A percentile compares a stretch with the other conserved stretches of the same genome.
phyloP scores from a whole-genome alignment of 2,797 vertebrate genomes.

The Cetoscarus ocellatus region DNA sequence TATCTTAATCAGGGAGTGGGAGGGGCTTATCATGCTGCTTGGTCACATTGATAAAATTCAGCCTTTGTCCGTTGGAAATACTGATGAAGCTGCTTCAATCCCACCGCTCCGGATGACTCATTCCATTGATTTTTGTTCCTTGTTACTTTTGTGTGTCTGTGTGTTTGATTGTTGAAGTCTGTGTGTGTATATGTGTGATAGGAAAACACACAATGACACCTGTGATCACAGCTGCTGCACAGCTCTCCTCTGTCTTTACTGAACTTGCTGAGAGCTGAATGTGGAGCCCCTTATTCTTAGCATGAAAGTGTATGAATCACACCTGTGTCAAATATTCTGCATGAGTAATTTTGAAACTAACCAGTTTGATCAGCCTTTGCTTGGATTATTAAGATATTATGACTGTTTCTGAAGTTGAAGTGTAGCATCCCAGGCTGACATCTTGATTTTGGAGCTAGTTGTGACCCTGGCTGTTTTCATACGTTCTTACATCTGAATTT shows the following conservation, averaged over 20 bases:
- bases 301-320: too few relatives aligned
- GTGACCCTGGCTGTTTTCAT: too few relatives aligned
- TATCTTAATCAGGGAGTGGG: conserved; percentile 8
- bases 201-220: conserved; percentile 6
- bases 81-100: conserved; percentile 27
- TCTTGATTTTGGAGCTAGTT: too few relatives aligned
- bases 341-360: too few relatives aligned
- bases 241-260: conserved; percentile 5
- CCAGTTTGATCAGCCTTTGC: too few relatives aligned
- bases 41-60: conserved; percentile 16
- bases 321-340: too few relatives aligned
- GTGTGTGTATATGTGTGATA: conserved; percentile 6
- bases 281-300: too few relatives aligned
- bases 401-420: too few relatives aligned
- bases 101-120: conserved; percentile 42
- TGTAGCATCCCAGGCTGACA: too few relatives aligned
- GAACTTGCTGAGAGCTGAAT: neutral
- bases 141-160: neutral
- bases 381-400: too few relatives aligned
- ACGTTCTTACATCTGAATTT: too few relatives aligned
- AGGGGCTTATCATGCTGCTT: neutral
- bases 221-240: conserved; percentile 26
- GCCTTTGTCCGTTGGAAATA: conserved; percentile 14
- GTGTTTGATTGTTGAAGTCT: neutral
- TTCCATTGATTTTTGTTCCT: conserved; percentile 42